A percentile compares a stretch with the other conserved stretches of the same genome.
Conservation (phyloP, 2,888 invertebrate genomes). For the Cheilosia variabilis region DNA sequence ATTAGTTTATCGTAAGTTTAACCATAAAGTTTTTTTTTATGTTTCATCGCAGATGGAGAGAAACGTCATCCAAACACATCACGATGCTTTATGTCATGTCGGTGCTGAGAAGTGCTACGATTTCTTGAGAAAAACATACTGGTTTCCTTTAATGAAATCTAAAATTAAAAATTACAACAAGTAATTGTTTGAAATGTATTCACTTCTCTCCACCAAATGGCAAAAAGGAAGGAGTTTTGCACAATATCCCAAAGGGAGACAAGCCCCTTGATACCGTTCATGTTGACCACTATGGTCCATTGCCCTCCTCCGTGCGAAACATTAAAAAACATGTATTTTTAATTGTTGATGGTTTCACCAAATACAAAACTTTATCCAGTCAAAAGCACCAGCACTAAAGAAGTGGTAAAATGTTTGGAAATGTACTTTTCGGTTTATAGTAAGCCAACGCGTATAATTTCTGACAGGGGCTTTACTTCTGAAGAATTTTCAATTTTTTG, state of each 20-base stretch:
- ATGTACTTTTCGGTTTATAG: conserved; percentile 29
- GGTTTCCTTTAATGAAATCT: conserved; percentile 47
- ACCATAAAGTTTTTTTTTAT: conserved; percentile 50
- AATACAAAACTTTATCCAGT: conserved; percentile 77
- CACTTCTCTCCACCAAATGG: conserved; percentile 78
- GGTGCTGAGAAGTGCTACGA: conserved; percentile 78
- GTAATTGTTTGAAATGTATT: conserved; percentile 81
- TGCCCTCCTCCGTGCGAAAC: conserved; percentile 77
- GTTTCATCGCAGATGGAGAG: too few relatives aligned
- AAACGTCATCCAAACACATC: conserved; percentile 58
- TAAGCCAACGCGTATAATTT: too few relatives aligned
- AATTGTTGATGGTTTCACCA: conserved; percentile 72
- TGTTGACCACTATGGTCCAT: conserved; percentile 82
- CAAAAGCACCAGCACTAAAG: conserved; percentile 37
- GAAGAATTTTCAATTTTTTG: conserved; percentile 41
- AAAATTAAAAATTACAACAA: conserved; percentile 49
- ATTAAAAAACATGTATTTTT: conserved; percentile 74
- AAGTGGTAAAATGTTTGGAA: conserved; percentile 38
- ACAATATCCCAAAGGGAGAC: conserved; percentile 7
- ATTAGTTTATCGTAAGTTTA: conserved; percentile 46
- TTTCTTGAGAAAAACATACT: conserved; percentile 78
- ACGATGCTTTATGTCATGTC: conserved; percentile 78
- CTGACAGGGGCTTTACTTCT: conserved; percentile 29
- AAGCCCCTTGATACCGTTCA: too few relatives aligned
- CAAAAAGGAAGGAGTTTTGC: conserved; percentile 73